phyloP scores from a whole-genome alignment of 2,888 invertebrate species.

The Dicranocentrus wangi region DNA sequence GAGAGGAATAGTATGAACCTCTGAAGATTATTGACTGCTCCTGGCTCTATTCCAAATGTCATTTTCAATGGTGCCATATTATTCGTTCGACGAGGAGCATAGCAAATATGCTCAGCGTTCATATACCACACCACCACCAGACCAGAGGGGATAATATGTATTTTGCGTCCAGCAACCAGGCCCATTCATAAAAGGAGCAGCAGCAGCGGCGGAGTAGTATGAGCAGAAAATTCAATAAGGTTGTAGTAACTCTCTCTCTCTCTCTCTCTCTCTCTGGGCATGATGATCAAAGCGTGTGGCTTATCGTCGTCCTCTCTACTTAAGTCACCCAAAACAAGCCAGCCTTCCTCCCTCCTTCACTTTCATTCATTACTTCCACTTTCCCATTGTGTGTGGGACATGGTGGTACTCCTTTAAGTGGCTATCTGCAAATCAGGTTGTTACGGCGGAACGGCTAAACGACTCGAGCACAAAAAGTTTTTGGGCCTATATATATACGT shows the following conservation, averaged over 20 bases:
- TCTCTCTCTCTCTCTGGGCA: too few species aligned
- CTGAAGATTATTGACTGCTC: conserved; percentile 54
- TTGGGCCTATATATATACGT: too few species aligned
- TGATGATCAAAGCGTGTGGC: conserved; percentile 39
- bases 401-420: conserved; percentile 1
- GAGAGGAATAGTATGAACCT: conserved; percentile 18
- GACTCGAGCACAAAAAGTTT: too few species aligned
- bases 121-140: neutral
- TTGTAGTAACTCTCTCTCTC: conserved; percentile 37
- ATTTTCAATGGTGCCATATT: conserved; percentile 54
- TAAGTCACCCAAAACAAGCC: too few species aligned
- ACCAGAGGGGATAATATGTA: neutral
- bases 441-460: too few species aligned
- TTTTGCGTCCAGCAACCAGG: neutral
- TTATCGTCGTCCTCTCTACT: conserved; percentile 48
- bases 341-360: conserved; percentile 16
- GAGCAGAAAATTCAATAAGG: conserved; percentile 37
- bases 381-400: neutral
- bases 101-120: conserved; percentile 26
- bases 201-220: too few species aligned
- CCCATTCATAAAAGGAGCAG: conserved; percentile 50
- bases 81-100: too few species aligned
- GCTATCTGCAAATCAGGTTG: neutral
- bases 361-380: conserved; percentile 50
- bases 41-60: conserved; percentile 57